Base-by-base conservation (phyloP, 2,113 vertebrate genomes). In the Aphelocoma coerulescens region DNA sequence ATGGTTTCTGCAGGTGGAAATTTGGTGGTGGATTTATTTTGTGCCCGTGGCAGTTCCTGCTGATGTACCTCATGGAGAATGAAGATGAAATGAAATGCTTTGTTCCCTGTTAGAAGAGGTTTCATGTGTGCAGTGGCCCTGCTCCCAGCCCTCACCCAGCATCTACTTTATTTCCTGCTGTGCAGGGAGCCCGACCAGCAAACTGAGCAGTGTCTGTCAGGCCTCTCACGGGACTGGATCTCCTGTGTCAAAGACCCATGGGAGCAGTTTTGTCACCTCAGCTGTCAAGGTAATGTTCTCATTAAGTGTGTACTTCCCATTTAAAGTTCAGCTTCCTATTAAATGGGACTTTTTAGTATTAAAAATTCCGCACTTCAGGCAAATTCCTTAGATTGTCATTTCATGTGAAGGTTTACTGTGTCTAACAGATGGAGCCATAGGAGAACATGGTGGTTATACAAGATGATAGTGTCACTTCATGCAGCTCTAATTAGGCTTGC, bases 221-320 rank as follows among this genome's bases (percentile, higher is more conserved):
- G 84, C 96, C 59, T 96, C 98, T 77, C 98, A 99, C 11, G 98
- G 98, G 66, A 91, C 99, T 54, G 98, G 96, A 57, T 99, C 99
- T 76, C 99, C 99, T 27, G 97, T 99, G 30, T 98, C 99, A 69
- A 99, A 99, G 98, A 98, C 98, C 94, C 99, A 99, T 54, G 98
- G 98, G 33, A 98, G 98, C 96, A 98, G 98, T 97, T 98, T 99
- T 95, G 98, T 99, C 89, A 98, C 99, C 18, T 99, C 99, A 43
- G 43, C 98, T 75, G 98, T 99, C 84, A 99, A 99, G 99, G 99
- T 99, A 98, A 99, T 91, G 71, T 58, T 86, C 65, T 87, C 41
- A 7, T 9, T 86, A 55, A n/a, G 6, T 86, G 79, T 2, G 1
- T 75, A 19, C 23, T 90, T 96, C 18, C 83, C 24, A 3, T 80